Conservation (phyloP, 2,888 invertebrate species). For the Amphimallon solstitiale region DNA sequence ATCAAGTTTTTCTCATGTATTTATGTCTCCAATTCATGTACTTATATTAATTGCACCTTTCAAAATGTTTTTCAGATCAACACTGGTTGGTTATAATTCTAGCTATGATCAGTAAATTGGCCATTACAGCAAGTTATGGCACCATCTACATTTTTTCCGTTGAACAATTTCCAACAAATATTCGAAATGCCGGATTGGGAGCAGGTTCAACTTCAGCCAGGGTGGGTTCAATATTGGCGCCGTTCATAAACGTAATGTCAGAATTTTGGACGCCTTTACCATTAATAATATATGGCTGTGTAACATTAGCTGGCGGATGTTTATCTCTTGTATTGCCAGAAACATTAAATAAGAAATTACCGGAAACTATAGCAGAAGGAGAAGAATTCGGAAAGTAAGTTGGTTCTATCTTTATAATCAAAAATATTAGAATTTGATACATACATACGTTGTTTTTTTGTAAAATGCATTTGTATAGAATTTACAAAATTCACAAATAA, state of each 20-base stretch:
- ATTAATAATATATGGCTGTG: conserved; percentile 68
- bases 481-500: no score
- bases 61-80: conserved; percentile 65
- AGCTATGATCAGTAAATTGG: conserved; percentile 78
- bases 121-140: conserved; percentile 79
- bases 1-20: no score
- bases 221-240: conserved; percentile 71
- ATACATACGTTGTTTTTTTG: no score
- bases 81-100: conserved; percentile 69
- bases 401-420: no score
- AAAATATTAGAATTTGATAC: no score
- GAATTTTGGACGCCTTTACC: conserved; percentile 70
- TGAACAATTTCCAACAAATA: conserved; percentile 80
- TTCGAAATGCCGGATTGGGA: conserved; percentile 72
- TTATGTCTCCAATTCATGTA: no score
- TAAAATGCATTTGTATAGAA: no score
- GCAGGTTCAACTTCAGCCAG: conserved; percentile 72
- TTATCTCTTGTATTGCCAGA: conserved; percentile 72
- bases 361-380: conserved; percentile 74
- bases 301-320: conserved; percentile 68
- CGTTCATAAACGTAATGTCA: conserved; percentile 69
- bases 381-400: conserved; percentile 71
- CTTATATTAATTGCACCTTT: no score
- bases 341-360: conserved; percentile 72
- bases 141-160: conserved; percentile 79